A percentile compares a stretch with the other conserved stretches of the same genome.
Evolutionary conservation across 2,888 invertebrate genomes (phyloP).

Genomic region (Euzetes globulus): DNA sequence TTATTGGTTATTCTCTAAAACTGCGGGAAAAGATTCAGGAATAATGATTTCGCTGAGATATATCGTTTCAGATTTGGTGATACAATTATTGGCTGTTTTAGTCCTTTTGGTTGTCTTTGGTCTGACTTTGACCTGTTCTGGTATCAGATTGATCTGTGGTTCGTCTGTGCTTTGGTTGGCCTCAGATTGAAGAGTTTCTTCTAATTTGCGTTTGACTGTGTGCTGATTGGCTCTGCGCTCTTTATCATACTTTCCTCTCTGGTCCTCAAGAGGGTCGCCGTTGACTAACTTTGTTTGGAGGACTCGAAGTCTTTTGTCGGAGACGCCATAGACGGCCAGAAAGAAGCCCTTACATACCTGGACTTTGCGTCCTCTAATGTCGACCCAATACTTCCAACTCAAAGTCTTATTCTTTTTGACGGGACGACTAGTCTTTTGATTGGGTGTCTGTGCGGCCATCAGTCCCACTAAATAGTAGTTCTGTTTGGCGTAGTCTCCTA

Average conservation of each 20-base stretch:
- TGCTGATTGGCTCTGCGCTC: constrained; percentile 5
- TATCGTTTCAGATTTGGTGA: background rate
- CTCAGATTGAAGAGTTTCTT: background rate
- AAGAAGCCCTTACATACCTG: constrained; percentile 25
- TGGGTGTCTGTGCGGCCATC: constrained; percentile 15
- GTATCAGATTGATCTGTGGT: too few species aligned
- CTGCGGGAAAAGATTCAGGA: background rate
- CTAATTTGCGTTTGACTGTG: background rate
- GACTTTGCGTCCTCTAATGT: constrained; percentile 3
- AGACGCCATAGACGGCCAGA: constrained; percentile 25
- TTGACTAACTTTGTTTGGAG: constrained; percentile 25
- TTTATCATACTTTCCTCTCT: constrained; percentile 18
- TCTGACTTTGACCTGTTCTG: too few species aligned
- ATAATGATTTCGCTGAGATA: background rate
- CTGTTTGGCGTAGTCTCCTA: constrained; percentile 26
- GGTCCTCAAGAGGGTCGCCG: constrained; percentile 16
- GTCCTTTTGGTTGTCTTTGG: background rate
- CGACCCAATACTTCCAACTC: constrained; percentile 27
- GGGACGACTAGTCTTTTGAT: constrained; percentile 2
- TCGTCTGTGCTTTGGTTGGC: background rate
- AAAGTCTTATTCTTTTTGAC: constrained; percentile 2
- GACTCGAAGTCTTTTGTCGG: constrained; percentile 23
- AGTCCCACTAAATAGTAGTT: constrained; percentile 21
- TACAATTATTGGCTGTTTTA: background rate
- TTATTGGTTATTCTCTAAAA: background rate